Evolutionary conservation across 2,888 invertebrate genomes (phyloP).

Genomic region (Eristalis arbustorum): DNA sequence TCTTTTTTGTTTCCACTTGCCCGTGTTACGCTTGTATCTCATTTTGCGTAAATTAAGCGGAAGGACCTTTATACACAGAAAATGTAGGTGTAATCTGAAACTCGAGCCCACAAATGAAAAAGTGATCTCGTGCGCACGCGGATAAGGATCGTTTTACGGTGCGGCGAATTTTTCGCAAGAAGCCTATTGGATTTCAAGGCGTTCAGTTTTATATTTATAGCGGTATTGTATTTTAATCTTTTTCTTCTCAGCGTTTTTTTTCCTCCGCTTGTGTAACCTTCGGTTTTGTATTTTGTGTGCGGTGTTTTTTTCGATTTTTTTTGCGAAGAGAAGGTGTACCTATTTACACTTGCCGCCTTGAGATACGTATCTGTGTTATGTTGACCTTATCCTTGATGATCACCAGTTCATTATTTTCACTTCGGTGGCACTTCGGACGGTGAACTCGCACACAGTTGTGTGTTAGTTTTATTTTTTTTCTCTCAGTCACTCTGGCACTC

Average conservation of each 20-base stretch:
- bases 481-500: not conserved
- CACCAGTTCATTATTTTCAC: conserved; percentile 52
- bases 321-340: conserved; percentile 41
- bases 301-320: not conserved
- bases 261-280: not conserved
- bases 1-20: conserved; percentile 12
- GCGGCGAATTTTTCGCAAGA: conserved; percentile 44
- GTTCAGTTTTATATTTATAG: conserved; percentile 1
- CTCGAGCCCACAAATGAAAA: conserved; percentile 21
- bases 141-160: conserved; percentile 62
- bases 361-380: conserved; percentile 25
- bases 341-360: conserved; percentile 68
- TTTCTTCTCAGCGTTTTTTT: not conserved
- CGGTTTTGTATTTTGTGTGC: not conserved
- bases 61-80: conserved; percentile 41
- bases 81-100: conserved; percentile 60
- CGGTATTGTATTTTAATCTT: not conserved
- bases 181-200: conserved; percentile 52
- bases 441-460: conserved; percentile 41
- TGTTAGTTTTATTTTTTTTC: not conserved
- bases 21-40: not conserved
- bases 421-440: conserved; percentile 59
- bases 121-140: conserved; percentile 65
- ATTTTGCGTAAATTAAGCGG: conserved; percentile 59
- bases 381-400: conserved; percentile 51